These are phyloP conservation scores for Papilio aristodemus DNA, from an alignment of 1,140 invertebrate species.

Conservation along the genomic window DNA sequence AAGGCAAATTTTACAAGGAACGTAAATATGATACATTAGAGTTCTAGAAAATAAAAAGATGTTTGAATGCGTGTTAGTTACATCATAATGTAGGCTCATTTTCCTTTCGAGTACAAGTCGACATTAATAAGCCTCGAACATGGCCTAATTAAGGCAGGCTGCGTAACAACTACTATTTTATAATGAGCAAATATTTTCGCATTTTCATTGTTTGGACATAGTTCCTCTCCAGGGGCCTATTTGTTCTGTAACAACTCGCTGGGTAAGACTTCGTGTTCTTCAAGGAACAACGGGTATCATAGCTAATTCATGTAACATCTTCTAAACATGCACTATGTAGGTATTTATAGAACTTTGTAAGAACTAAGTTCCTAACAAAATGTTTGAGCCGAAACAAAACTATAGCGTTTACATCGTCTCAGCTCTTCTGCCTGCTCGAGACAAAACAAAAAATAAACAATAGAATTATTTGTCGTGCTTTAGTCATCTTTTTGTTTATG, in stretches of 20 bases:
- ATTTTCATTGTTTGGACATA: conserved; percentile 25
- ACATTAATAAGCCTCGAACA: conserved; percentile 5
- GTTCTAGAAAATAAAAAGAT: no score
- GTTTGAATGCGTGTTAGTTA: not conserved
- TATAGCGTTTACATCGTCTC: not conserved
- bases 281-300: not conserved
- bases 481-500: not conserved
- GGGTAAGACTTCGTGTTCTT: not conserved
- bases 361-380: not conserved
- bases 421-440: not conserved
- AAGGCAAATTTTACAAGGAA: not conserved
- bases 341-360: not conserved
- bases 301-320: conserved; percentile 3
- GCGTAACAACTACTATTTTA: not conserved
- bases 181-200: conserved; percentile 32
- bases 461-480: not conserved
- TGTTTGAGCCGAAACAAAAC: not conserved
- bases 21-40: not conserved
- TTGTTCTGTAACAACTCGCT: conserved; percentile 9
- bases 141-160: conserved; percentile 11
- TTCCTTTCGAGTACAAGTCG: not conserved
- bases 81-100: not conserved
- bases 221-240: conserved; percentile 1
- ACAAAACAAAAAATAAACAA: conserved; percentile 14
- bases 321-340: not conserved